Evolutionary conservation across 2,113 vertebrate genomes (phyloP).

Genomic region (Benitochromis conjunctus): DNA sequence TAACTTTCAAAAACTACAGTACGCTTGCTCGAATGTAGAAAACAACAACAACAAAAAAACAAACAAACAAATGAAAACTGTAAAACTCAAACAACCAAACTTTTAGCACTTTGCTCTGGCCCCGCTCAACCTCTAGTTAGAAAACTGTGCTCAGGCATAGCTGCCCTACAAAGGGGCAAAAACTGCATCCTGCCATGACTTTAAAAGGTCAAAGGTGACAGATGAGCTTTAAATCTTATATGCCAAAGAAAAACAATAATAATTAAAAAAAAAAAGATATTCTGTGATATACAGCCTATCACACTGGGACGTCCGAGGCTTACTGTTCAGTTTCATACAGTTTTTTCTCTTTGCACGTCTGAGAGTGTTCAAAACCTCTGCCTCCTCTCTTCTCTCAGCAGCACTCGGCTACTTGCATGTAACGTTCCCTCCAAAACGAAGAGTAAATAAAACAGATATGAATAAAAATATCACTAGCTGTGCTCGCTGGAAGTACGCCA

Average conservation of each 20-base stretch:
- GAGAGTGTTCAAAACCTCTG: not conserved
- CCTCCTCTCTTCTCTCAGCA: not conserved
- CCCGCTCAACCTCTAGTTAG: not conserved
- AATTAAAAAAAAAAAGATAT: not conserved
- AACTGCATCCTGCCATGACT: not conserved
- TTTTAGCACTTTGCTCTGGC: slow-evolving; percentile 7
- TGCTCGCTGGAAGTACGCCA: not conserved
- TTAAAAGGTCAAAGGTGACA: not conserved
- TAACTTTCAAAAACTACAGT: slow-evolving; percentile 43
- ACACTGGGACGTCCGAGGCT: not conserved
- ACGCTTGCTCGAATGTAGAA: slow-evolving; percentile 41
- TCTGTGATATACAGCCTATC: not conserved
- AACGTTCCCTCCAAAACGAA: not conserved
- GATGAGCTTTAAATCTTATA: not conserved
- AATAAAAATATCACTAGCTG: not conserved
- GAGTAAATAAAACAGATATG: not conserved
- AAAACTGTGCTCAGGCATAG: slow-evolving; percentile 24
- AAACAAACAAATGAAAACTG: not conserved
- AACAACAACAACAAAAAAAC: not conserved
- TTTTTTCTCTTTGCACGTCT: not conserved
- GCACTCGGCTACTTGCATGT: not conserved
- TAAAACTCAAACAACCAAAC: not conserved
- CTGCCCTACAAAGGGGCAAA: slow-evolving; percentile 1
- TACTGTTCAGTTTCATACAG: not conserved
- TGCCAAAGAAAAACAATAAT: not conserved